A percentile compares a stretch with the other conserved stretches of the same genome.
Evolutionary conservation across 2,888 invertebrate species (phyloP).

Genomic region (Matsumyia berberina): DNA sequence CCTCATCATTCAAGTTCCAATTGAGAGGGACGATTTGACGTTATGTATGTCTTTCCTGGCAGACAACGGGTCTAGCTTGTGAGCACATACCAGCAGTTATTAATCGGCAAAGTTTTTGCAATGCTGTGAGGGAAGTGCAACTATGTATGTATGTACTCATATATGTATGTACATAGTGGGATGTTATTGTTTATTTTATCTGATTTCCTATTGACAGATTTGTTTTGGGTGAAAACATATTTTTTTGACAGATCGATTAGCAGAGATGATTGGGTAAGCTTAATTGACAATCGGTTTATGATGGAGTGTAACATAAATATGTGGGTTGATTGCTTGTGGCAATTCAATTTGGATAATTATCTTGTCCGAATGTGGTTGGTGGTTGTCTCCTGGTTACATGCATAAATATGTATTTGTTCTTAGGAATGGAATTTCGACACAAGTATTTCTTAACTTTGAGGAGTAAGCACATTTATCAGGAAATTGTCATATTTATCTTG

Average conservation of each 20-base stretch:
- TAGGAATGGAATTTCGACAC: neutral
- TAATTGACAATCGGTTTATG: slow-evolving; percentile 5
- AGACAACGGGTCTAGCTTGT: neutral
- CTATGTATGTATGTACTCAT: neutral
- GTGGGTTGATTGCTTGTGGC: slow-evolving; percentile 6
- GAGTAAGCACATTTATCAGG: too few species aligned
- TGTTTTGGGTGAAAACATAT: neutral
- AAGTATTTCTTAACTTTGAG: too few species aligned
- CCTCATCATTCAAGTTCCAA: slow-evolving; percentile 21
- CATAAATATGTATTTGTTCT: neutral
- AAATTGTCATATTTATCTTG: too few species aligned
- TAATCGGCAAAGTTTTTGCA: slow-evolving; percentile 10
- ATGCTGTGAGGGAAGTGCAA: neutral
- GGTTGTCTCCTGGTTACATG: neutral
- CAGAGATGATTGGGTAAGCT: slow-evolving; percentile 1
- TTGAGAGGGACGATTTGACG: neutral
- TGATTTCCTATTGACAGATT: slow-evolving; percentile 1
- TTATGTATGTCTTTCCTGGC: neutral
- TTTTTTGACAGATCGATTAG: slow-evolving; percentile 7
- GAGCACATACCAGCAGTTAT: slow-evolving; percentile 6
- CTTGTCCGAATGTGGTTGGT: neutral
- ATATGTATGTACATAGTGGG: neutral
- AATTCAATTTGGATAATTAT: slow-evolving; percentile 16
- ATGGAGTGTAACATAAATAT: neutral
- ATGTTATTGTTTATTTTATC: slow-evolving; percentile 1